Conservation (phyloP, 2,113 vertebrate genomes). For the Ictalurus punctatus region DNA sequence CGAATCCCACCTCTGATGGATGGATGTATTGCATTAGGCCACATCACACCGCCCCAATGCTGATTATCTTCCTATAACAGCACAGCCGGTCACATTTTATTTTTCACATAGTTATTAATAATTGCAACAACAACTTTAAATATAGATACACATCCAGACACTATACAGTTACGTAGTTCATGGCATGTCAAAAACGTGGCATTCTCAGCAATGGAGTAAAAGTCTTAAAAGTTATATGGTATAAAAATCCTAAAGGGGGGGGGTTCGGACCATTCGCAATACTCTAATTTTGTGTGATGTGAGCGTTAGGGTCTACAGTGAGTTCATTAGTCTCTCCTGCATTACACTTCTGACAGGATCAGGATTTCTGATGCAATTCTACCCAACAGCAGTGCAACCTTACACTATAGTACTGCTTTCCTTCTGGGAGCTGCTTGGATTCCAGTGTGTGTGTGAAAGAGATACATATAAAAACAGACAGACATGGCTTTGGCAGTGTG, state of each 20-base stretch:
- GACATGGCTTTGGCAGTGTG: neutral
- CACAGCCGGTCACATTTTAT: neutral
- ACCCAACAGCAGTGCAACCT: conserved; percentile 32
- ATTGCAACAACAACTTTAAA: neutral
- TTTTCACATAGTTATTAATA: neutral
- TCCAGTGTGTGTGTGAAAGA: conserved; percentile 7
- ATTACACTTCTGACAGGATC: conserved; percentile 24
- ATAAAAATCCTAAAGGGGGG: too few species aligned
- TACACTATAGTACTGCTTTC: neutral
- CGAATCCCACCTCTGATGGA: too few species aligned
- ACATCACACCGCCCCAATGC: neutral
- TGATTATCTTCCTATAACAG: neutral
- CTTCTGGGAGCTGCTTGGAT: conserved; percentile 14
- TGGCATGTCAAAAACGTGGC: neutral
- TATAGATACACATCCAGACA: neutral
- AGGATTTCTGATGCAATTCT: conserved; percentile 43
- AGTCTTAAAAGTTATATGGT: neutral
- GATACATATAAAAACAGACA: conserved; percentile 24
- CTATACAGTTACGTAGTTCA: too few species aligned
- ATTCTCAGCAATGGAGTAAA: neutral
- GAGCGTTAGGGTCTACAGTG: neutral
- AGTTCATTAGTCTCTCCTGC: neutral
- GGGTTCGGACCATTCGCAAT: neutral
- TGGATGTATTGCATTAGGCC: neutral
- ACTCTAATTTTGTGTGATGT: neutral